Percentiles rank a stretch among this genome's conserved stretches.
phyloP scores from a whole-genome alignment of 2,797 vertebrate species.

The Dryobates pubescens region DNA sequence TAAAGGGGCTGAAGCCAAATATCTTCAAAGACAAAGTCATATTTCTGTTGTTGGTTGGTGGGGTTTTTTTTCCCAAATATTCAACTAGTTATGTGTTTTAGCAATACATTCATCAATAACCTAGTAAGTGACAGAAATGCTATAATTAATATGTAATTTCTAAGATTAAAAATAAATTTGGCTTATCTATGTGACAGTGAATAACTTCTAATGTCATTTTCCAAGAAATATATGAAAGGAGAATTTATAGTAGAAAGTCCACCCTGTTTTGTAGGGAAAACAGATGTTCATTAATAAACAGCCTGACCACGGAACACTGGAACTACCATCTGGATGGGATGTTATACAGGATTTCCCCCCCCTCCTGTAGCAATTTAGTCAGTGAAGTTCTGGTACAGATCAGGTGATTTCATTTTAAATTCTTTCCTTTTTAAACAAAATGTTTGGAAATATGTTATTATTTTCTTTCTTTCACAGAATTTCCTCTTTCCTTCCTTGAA shows the following conservation, averaged over 20 bases:
- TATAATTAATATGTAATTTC: slow-evolving; percentile 41
- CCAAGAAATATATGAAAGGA: slow-evolving; percentile 68
- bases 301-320: slow-evolving; percentile 62
- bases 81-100: not conserved
- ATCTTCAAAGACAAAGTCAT: slow-evolving; percentile 18
- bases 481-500: slow-evolving; percentile 6
- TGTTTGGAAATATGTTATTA: not conserved
- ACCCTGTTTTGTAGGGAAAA: slow-evolving; percentile 70
- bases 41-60: not conserved
- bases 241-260: slow-evolving; percentile 68
- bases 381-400: not conserved
- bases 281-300: slow-evolving; percentile 72
- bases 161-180: slow-evolving; percentile 42
- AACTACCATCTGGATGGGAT: slow-evolving; percentile 34
- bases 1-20: slow-evolving; percentile 30
- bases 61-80: not conserved
- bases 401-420: not conserved
- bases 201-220: slow-evolving; percentile 36
- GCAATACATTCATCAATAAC: not conserved
- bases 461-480: not conserved
- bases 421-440: not conserved
- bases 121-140: slow-evolving; percentile 13
- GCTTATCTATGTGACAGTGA: not conserved
- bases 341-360: not conserved
- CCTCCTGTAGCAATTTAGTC: slow-evolving; percentile 1